Conservation (phyloP, 2,113 vertebrate genomes). For the human region DNA sequence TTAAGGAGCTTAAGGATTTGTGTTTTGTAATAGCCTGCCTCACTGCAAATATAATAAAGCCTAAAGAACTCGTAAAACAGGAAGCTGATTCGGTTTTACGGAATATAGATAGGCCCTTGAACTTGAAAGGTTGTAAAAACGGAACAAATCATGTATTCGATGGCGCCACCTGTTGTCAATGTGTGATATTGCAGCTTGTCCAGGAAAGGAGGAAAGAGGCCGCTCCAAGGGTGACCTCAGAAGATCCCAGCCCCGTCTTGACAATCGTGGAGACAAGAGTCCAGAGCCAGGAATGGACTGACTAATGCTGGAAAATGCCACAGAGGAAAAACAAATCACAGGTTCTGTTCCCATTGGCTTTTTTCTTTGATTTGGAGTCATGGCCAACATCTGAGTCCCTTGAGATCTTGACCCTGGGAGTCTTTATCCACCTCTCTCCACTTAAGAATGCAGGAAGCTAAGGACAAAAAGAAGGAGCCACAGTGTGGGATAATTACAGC, state of each 20-base stretch:
- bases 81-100: not conserved
- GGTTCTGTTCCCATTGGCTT: accelerated
- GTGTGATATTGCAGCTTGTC: not conserved
- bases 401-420: not conserved
- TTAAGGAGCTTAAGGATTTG: not conserved
- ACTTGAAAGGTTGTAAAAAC: not conserved
- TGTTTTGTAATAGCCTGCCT: not conserved
- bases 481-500: accelerated
- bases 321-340: accelerated
- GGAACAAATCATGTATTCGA: constrained; percentile 56
- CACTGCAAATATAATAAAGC: not conserved
- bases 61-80: not conserved
- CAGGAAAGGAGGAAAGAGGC: not conserved
- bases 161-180: constrained; percentile 71
- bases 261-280: not conserved
- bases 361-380: not conserved
- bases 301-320: no score
- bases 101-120: not conserved
- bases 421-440: not conserved
- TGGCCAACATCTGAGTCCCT: not conserved
- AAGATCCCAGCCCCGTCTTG: not conserved
- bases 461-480: not conserved
- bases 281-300: not conserved
- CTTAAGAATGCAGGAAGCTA: not conserved
- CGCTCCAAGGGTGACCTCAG: not conserved